Percentiles rank a stretch among this genome's conserved stretches.
Conservation (phyloP, 2,797 vertebrate species). For the Crocodylus rhombifer region DNA sequence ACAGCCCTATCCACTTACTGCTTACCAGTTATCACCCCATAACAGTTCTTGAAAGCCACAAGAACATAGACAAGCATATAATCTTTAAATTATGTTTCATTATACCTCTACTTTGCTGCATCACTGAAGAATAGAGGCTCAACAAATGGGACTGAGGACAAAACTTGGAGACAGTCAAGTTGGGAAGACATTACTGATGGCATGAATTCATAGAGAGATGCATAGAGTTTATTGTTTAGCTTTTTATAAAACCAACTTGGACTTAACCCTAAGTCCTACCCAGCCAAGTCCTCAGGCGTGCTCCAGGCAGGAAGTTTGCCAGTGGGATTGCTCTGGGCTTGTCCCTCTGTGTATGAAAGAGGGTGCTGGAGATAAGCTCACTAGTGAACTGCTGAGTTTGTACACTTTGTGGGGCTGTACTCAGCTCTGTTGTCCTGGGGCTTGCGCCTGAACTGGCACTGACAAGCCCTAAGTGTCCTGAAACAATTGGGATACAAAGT, state of each 20-base stretch:
- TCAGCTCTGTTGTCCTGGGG: no score
- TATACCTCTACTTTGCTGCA: background rate
- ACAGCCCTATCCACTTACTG: no score
- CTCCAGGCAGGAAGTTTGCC: no score
- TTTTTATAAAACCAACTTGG: background rate
- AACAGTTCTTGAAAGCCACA: background rate
- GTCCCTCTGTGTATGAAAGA: no score
- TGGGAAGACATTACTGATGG: background rate
- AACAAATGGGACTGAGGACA: background rate
- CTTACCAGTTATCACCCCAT: background rate
- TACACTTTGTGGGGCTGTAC: background rate
- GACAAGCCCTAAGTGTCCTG: no score
- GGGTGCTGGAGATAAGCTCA: no score
- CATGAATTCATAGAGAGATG: background rate
- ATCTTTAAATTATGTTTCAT: background rate
- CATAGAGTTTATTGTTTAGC: background rate
- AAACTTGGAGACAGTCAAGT: background rate
- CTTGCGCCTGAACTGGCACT: no score
- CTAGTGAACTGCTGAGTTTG: no score
- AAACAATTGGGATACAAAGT: background rate
- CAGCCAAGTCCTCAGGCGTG: no score
- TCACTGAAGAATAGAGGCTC: background rate
- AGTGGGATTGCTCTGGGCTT: no score
- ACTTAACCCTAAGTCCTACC: no score
- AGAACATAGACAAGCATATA: background rate